Conservation (phyloP, 2,113 vertebrate genomes). For the Dicaeum eximium region DNA sequence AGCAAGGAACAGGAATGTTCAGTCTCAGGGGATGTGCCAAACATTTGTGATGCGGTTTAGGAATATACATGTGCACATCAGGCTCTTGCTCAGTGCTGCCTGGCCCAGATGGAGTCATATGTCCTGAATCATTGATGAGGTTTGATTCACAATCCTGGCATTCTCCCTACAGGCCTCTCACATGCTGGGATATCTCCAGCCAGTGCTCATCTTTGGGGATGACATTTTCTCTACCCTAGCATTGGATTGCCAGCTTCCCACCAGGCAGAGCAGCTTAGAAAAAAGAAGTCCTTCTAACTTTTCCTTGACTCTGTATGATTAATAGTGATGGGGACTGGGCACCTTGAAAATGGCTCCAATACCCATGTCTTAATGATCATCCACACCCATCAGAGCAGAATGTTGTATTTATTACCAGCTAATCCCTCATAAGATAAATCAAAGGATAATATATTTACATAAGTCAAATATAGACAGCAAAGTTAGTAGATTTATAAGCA, state of each 20-base stretch:
- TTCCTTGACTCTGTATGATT: neutral
- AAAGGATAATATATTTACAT: neutral
- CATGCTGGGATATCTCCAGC: neutral
- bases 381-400: neutral
- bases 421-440: neutral
- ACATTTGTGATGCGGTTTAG: neutral
- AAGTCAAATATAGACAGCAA: neutral
- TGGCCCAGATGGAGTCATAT: neutral
- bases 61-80: accelerated
- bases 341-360: neutral
- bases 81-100: neutral
- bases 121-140: neutral
- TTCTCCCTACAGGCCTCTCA: neutral
- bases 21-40: neutral
- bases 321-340: neutral
- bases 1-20: neutral
- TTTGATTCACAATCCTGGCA: neutral
- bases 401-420: neutral
- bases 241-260: neutral
- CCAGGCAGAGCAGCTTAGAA: neutral
- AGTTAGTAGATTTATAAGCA: neutral
- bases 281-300: neutral
- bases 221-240: neutral
- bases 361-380: neutral
- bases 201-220: neutral